Base-by-base conservation (phyloP, 2,888 invertebrate species). In the Hybos culiciformis region DNA sequence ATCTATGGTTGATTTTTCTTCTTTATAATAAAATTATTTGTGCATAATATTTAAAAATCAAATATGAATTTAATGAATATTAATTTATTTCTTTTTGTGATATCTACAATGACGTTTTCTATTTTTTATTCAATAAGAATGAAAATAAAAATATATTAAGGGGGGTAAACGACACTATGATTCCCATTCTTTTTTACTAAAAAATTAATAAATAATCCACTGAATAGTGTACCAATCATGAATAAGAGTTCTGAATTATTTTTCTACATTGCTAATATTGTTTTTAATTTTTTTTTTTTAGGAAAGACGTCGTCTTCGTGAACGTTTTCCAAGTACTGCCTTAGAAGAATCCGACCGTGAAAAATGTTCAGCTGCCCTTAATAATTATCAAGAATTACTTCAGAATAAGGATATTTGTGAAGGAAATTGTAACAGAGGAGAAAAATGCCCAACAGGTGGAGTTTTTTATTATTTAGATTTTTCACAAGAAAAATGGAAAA, bases 221-320 rank as follows among this genome's bases (percentile, higher is more conserved):
- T 18, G 14, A 9, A 15, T 33, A 34, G 33, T 33, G 20, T 5
- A 26, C n/a, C 11, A 26, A 3, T 5, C 8, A 17, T 15, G 17
- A 17, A 18, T 31, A n/a, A 40, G 19, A 18, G 19, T 32, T 14
- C 23, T n/a, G 11, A n/a, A 26, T 40, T 5, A 26, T n/a, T 17
- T 41, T 33, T 26, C 43, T 15, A 32, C 12, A n/a, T n/a, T n/a
- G n/a, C n/a, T n/a, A n/a, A n/a, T n/a, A n/a, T n/a, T n/a, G 37
- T 31, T 17, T 19, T n/a, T 14, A 26, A 24, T 33, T 31, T 43
- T 29, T 6, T 39, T 24, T 43, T 56, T 62, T 11, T 59, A 88
- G 83, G 91, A 92, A 66, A 73, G 91, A 43, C 75, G 82, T 47
- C 74, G 90, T 39, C 67, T 93, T 46, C 80, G 84, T 55, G 87